These are phyloP conservation scores for Catamblyrhynchus diadema DNA, from an alignment of 2,797 vertebrate genomes.

Conservation along the genomic window DNA sequence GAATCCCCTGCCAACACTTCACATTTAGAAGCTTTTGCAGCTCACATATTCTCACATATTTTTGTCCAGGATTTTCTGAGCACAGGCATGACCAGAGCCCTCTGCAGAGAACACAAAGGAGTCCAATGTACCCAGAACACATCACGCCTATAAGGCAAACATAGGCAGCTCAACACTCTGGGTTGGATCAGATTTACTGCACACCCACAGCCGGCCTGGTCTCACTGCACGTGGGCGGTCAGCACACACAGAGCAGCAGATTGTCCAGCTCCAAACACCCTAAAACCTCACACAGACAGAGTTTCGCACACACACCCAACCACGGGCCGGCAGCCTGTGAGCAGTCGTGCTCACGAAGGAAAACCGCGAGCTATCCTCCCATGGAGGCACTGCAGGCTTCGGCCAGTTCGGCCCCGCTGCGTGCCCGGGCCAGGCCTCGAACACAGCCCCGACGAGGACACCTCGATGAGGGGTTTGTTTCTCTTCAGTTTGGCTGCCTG, in stretches of 20 bases:
- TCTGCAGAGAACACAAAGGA: not conserved
- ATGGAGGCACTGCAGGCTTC: accelerated
- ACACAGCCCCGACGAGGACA: accelerated
- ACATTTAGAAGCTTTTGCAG: not conserved
- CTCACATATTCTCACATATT: not conserved
- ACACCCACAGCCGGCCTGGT: accelerated
- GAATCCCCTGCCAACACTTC: not conserved
- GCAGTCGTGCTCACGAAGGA: accelerated
- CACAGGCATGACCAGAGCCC: not conserved
- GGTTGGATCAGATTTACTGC: not conserved
- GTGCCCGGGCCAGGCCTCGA: not conserved
- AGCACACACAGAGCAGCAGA: not conserved
- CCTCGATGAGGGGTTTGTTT: accelerated
- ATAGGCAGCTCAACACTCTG: not conserved
- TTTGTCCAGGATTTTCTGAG: not conserved
- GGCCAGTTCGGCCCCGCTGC: not conserved
- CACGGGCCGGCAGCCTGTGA: accelerated
- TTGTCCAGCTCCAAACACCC: not conserved
- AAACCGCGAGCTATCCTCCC: accelerated
- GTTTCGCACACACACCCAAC: not conserved
- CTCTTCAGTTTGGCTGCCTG: accelerated
- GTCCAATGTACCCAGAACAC: not conserved
- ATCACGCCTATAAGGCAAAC: not conserved
- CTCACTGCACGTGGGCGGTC: accelerated
- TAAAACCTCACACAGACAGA: accelerated